These are phyloP conservation scores for Tryphoninae sp. DNA, from an alignment of 2,888 invertebrate genomes.

Conservation along the genomic window DNA sequence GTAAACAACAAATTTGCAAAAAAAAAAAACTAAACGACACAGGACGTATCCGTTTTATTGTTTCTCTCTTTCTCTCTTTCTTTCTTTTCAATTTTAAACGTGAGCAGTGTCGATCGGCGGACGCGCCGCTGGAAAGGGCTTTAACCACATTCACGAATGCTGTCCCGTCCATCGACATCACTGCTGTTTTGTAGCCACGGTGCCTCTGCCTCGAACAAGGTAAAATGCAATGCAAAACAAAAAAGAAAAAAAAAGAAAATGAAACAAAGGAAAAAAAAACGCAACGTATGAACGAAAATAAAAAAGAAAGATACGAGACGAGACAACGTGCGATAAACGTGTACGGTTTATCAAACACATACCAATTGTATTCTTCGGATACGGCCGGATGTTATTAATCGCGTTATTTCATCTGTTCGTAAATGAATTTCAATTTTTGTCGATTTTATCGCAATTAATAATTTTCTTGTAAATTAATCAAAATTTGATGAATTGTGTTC, in stretches of 20 bases:
- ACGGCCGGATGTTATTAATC: slow-evolving; percentile 37
- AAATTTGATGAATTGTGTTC: no score
- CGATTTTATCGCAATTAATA: no score
- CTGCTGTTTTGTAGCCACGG: slow-evolving; percentile 78
- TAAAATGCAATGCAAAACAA: slow-evolving; percentile 74
- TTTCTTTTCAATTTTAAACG: slow-evolving; percentile 76
- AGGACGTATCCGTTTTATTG: slow-evolving; percentile 64
- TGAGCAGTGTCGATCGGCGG: slow-evolving; percentile 79
- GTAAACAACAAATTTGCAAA: slow-evolving; percentile 15
- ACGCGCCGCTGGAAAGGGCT: slow-evolving; percentile 77
- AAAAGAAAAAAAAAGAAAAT: slow-evolving; percentile 37
- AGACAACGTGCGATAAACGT: slow-evolving; percentile 30
- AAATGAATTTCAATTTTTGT: background rate
- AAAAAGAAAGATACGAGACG: slow-evolving; percentile 44
- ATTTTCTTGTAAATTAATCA: no score
- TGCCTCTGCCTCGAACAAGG: slow-evolving; percentile 78
- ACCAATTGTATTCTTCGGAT: slow-evolving; percentile 38
- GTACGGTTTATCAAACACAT: background rate
- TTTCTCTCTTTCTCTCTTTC: slow-evolving; percentile 58
- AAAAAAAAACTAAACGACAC: slow-evolving; percentile 21
- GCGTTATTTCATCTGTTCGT: background rate
- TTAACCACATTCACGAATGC: slow-evolving; percentile 78
- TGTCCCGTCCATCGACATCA: slow-evolving; percentile 79
- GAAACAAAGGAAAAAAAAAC: slow-evolving; percentile 21
- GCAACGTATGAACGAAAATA: slow-evolving; percentile 1